These are phyloP conservation scores for Exocentrus adspersus DNA, from an alignment of 2,888 invertebrate species.

Conservation along the genomic window DNA sequence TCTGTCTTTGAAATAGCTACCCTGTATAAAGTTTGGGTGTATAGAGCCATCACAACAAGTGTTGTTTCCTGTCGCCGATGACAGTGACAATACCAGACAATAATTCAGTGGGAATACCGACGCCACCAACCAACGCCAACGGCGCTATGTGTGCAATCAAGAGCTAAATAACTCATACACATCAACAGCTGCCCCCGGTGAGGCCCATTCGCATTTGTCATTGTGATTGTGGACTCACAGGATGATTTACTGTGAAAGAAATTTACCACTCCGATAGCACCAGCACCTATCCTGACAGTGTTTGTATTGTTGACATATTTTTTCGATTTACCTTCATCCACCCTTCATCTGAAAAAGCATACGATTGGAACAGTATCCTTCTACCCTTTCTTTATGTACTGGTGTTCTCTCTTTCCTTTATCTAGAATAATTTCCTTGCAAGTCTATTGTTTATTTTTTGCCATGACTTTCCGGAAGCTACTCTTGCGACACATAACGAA, in stretches of 20 bases:
- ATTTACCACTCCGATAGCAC: not conserved
- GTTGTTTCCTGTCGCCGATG: slow-evolving; percentile 53
- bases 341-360: no score
- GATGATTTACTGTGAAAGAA: not conserved
- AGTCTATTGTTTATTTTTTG: no score
- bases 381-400: no score
- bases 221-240: slow-evolving; percentile 31
- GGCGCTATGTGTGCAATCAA: slow-evolving; percentile 61
- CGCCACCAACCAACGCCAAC: slow-evolving; percentile 54
- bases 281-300: no score
- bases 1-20: no score
- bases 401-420: no score
- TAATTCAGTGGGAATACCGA: slow-evolving; percentile 57
- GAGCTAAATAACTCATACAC: slow-evolving; percentile 61
- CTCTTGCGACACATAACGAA: not conserved
- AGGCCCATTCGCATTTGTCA: slow-evolving; percentile 54
- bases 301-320: no score
- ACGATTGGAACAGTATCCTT: no score
- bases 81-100: slow-evolving; percentile 55
- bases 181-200: slow-evolving; percentile 54
- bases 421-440: no score
- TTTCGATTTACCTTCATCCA: no score
- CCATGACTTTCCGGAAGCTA: not conserved
- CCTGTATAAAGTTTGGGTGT: slow-evolving; percentile 54
- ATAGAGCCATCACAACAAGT: slow-evolving; percentile 59